Evolutionary conservation across 2,888 invertebrate genomes (phyloP).

Genomic region (Pammene fasciana): DNA sequence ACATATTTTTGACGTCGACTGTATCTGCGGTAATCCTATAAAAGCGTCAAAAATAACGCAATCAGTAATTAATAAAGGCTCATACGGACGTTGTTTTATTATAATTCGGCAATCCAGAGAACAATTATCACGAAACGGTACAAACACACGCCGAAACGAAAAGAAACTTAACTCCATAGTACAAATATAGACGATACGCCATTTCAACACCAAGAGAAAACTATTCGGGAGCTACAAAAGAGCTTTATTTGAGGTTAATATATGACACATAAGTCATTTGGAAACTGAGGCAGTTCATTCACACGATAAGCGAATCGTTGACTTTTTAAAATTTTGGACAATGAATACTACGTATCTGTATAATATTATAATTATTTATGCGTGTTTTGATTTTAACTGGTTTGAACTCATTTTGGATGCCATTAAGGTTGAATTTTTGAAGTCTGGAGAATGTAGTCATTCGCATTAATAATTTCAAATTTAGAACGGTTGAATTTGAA

Average conservation of each 20-base stretch:
- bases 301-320: conserved; percentile 37
- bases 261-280: not conserved
- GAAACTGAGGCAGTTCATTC: not conserved
- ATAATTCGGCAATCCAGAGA: conserved; percentile 35
- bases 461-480: not conserved
- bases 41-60: conserved; percentile 20
- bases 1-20: too few species aligned
- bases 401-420: not conserved
- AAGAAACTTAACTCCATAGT: not conserved
- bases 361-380: conserved; percentile 27
- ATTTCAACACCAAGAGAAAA: not conserved
- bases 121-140: conserved; percentile 26
- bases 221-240: not conserved
- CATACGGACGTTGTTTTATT: conserved; percentile 25
- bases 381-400: not conserved
- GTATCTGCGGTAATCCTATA: conserved; percentile 5
- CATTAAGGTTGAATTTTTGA: not conserved
- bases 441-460: not conserved
- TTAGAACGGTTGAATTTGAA: not conserved
- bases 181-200: not conserved
- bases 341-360: conserved; percentile 31
- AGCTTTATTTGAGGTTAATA: not conserved
- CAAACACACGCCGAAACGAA: not conserved
- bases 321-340: conserved; percentile 32
- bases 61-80: conserved; percentile 19